Evolutionary conservation across 2,113 vertebrate genomes (phyloP), one percentile per base, ranked within the genome.

Genomic region (Limanda limanda): DNA sequence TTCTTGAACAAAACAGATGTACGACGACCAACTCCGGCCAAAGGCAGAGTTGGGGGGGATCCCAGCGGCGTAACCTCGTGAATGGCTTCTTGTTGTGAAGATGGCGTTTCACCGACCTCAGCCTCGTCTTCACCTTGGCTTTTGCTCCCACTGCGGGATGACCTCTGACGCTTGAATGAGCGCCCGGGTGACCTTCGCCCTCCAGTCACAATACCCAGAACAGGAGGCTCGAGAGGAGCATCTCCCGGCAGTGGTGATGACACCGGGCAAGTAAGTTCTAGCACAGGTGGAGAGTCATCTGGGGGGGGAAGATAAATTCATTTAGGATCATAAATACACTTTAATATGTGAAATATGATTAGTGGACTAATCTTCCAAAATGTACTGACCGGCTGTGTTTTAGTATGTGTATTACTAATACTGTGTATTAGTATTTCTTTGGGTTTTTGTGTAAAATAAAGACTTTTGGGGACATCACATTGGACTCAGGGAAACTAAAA

Each of bases 1-100:
- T 99, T 99, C 90, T 95, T 98, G 78, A 98, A 98, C 55, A 98
- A 94, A 59, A 99, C 90, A 1, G 97, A 97, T 0, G 97, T 97
- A 58, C 97, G 95, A 3, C 96, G 95, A 40, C 97, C 97, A 23
- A 97, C 96, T 0, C 95, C 95, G 0, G 93, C 87, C 80, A 95
- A 83, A 3, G 87, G 79, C 25, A 90, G 74, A 35, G 89, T 78
- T 2, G 93, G 60, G 0, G 95, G 89, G 0, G 80, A 79, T 31
- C 95, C 95, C 0, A 95, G 76, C 1, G 95, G 88, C 45, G 95
- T 90, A 42, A 95, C 90, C 20, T 95, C 95, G 0, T 94, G 95
- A 42, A 91, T 73, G 2, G 94, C 87, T 64, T 94, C 94, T 0
- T 77, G 94, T 15, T 91, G 85, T 0, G 84, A 92, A 82, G 95